phyloP scores from a whole-genome alignment of 2,113 vertebrate species.

The Heliornis fulica region DNA sequence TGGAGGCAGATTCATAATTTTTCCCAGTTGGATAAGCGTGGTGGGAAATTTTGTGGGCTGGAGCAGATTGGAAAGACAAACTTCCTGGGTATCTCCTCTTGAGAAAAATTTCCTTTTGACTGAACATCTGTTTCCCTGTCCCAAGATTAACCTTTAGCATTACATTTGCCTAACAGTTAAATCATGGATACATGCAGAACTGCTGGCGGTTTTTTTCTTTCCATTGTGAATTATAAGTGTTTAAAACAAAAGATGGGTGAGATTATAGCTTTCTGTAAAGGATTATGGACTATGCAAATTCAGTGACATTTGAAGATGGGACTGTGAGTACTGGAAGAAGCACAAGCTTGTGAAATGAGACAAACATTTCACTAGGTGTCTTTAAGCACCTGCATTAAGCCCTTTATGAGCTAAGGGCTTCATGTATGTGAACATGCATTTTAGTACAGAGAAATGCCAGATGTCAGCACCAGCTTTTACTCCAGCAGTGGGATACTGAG shows the following conservation, averaged over 20 bases:
- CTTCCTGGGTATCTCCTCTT: conserved; percentile 69
- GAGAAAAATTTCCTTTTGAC: conserved; percentile 17
- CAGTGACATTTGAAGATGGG: not conserved
- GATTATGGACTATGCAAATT: not conserved
- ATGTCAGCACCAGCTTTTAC: not conserved
- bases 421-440: not conserved
- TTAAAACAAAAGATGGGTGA: not conserved
- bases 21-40: not conserved
- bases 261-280: not conserved
- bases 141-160: conserved; percentile 41
- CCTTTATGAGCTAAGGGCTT: not conserved
- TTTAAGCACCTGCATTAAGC: not conserved
- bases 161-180: not conserved
- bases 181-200: not conserved
- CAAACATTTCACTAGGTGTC: not conserved
- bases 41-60: conserved; percentile 49
- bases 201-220: not conserved
- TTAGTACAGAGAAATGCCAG: fast-evolving
- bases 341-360: not conserved
- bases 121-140: conserved; percentile 41
- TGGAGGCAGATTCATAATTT: not conserved
- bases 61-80: conserved; percentile 46
- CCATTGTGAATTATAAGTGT: not conserved
- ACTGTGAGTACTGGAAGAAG: not conserved
- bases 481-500: not conserved